These are phyloP conservation scores for Circaetus cinerascens DNA, from an alignment of 2,113 vertebrate species.

Conservation along the genomic window DNA sequence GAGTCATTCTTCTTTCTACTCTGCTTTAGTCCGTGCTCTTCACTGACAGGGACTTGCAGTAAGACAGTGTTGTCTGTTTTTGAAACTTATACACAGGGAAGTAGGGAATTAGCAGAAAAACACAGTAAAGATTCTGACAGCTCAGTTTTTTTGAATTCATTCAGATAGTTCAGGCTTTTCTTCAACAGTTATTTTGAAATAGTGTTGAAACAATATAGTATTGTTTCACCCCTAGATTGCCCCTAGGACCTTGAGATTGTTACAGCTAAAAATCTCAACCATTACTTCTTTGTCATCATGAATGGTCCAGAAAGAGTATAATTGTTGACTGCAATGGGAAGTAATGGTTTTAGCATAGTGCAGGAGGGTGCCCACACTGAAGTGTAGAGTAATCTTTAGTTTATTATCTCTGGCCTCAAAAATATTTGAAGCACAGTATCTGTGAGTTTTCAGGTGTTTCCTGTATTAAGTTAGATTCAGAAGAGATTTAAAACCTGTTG, in stretches of 20 bases:
- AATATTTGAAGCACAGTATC: neutral
- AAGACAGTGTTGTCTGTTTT: neutral
- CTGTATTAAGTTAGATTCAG: neutral
- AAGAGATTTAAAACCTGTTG: constrained; percentile 38
- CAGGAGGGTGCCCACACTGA: neutral
- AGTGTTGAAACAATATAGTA: neutral
- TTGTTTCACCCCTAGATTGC: neutral
- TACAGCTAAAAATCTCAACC: neutral
- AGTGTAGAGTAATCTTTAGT: neutral
- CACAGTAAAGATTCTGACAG: neutral
- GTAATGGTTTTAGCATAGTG: neutral
- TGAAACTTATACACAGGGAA: neutral
- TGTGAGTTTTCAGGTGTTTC: neutral
- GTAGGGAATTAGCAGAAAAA: neutral
- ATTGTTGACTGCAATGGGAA: neutral
- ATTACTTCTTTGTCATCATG: neutral
- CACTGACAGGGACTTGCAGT: neutral
- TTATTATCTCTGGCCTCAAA: neutral
- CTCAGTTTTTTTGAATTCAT: neutral
- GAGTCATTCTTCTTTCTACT: neutral
- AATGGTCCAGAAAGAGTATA: neutral
- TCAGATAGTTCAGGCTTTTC: neutral
- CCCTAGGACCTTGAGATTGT: neutral
- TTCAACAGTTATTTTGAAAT: neutral
- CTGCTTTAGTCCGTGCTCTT: neutral